Evolutionary conservation across 2,888 invertebrate species (phyloP).

Genomic region (Mythimna lalbum): DNA sequence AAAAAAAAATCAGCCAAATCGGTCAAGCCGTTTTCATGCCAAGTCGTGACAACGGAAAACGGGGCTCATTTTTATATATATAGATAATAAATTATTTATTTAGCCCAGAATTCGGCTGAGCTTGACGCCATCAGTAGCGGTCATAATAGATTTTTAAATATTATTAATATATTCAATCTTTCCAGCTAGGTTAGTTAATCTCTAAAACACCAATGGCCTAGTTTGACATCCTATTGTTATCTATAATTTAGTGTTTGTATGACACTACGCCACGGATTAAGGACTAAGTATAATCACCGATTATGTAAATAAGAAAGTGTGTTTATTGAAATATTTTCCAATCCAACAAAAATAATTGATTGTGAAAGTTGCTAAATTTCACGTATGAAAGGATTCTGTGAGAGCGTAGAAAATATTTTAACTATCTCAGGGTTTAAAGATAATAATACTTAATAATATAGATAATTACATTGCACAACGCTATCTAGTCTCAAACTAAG

Average conservation of each 20-base stretch:
- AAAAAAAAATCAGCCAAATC: too few relatives aligned
- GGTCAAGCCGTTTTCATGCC: too few relatives aligned
- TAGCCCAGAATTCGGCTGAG: too few relatives aligned
- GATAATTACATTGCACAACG: too few relatives aligned
- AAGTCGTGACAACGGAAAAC: too few relatives aligned
- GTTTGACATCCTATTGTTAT: neutral
- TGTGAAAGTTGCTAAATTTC: slow-evolving; percentile 17
- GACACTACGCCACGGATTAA: neutral
- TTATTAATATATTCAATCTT: neutral
- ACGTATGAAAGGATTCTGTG: slow-evolving; percentile 15
- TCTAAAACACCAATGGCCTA: neutral
- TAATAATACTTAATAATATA: neutral
- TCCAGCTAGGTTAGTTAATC: neutral
- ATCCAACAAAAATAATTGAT: slow-evolving; percentile 1
- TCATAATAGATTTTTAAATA: neutral
- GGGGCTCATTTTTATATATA: too few relatives aligned
- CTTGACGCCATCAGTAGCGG: too few relatives aligned
- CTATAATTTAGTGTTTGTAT: neutral
- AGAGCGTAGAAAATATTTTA: slow-evolving; percentile 3
- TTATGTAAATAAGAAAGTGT: slow-evolving; percentile 25
- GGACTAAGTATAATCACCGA: neutral
- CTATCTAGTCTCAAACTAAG: too few relatives aligned
- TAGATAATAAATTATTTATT: too few relatives aligned
- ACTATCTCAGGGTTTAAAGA: neutral
- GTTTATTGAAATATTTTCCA: slow-evolving; percentile 18